These are phyloP conservation scores for Magallana ariakensis DNA, from an alignment of 1,140 invertebrate genomes.

Conservation along the genomic window DNA sequence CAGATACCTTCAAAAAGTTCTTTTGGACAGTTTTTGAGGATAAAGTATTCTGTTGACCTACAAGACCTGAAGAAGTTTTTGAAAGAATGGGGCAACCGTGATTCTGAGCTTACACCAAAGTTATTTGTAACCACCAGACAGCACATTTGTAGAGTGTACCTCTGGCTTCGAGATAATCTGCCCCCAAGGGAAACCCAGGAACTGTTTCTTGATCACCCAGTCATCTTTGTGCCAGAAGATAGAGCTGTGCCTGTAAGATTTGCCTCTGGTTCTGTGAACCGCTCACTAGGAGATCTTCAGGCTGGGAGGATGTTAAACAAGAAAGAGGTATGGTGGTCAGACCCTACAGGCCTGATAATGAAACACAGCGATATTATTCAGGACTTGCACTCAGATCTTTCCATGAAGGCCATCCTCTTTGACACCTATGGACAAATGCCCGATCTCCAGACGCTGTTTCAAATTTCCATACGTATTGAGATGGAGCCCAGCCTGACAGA, in stretches of 20 bases:
- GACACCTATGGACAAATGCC: constrained; percentile 39
- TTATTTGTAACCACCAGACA: constrained; percentile 64
- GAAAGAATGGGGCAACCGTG: constrained; percentile 65
- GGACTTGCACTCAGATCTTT: constrained; percentile 67
- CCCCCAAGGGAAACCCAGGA: constrained; percentile 67
- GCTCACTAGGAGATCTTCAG: constrained; percentile 40
- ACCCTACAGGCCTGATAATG: constrained; percentile 69
- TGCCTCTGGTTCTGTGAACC: neutral
- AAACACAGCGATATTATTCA: constrained; percentile 66
- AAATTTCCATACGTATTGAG: constrained; percentile 52
- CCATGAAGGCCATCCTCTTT: constrained; percentile 58
- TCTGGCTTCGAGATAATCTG: constrained; percentile 67
- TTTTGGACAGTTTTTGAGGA: constrained; percentile 66
- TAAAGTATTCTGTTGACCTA: constrained; percentile 62
- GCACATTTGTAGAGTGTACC: constrained; percentile 71
- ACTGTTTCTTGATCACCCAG: constrained; percentile 70
- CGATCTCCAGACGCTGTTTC: constrained; percentile 63
- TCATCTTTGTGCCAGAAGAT: constrained; percentile 72
- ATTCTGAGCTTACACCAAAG: constrained; percentile 53
- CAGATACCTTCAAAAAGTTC: constrained; percentile 50
- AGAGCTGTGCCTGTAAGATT: neutral
- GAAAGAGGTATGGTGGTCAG: constrained; percentile 75
- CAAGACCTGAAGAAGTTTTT: constrained; percentile 63
- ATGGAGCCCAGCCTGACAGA: constrained; percentile 62
- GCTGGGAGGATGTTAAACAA: constrained; percentile 69